Evolutionary conservation across 2,113 vertebrate species (phyloP), one percentile per base, ranked within the genome.

Genomic region (Ammodytes marinus): DNA sequence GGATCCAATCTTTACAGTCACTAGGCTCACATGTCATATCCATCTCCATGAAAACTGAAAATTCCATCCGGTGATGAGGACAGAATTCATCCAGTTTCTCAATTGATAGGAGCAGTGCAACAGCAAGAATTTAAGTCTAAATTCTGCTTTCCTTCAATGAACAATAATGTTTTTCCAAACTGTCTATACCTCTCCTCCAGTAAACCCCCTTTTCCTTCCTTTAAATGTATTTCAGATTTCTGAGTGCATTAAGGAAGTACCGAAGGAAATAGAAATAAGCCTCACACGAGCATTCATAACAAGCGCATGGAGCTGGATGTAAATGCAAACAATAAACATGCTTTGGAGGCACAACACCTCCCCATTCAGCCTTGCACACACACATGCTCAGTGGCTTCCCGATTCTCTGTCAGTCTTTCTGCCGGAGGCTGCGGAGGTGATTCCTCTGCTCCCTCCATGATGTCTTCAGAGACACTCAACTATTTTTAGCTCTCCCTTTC

Each of bases 401-500:
- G 55, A 5, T 59, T 8, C 50, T 69, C 39, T 64, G 61, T 17
- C 19, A 40, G 59, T 52, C 12, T 57, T 27, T 59, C 15, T 67
- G 86, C 84, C 6, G 35, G 63, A 68, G 89, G 89, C 80, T 87
- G 74, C 77, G 74, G 87, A 85, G 85, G 86, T 86, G 83, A 88
- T 91, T 90, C 89, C 89, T 90, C 54, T 13, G 13, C 82, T 77
- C 65, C 70, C 73, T 79, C 47, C 75, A 42, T 69, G 45, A 85
- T 47, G 85, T 83, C 89, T 85, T 80, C 71, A 69, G 86, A 85
- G 80, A 88, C 84, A 17, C 74, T 69, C 17, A 0, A 42, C 84
- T 93, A 92, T 91, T 91, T 92, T 91, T 92, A 93, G 85, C 77
- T 57, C 19, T 52, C 45, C 72, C 74, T 80, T 83, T 89, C 77